Evolutionary conservation across 1,140 invertebrate species (phyloP).

Genomic region (Lasioglossum baleicum): DNA sequence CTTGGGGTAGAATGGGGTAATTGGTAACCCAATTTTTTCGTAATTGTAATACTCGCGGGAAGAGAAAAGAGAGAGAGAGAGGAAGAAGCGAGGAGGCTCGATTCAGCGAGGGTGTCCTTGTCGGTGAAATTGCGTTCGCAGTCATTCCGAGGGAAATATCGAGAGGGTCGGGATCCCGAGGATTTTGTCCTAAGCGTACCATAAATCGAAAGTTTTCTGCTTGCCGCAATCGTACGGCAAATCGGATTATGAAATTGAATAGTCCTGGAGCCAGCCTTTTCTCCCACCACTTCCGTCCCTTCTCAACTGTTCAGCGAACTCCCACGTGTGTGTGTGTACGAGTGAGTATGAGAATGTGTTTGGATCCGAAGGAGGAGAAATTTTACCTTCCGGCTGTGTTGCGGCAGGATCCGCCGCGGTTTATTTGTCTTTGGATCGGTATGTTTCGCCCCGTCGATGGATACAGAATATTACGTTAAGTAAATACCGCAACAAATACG

Average conservation of each 20-base stretch:
- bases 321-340: too few species aligned
- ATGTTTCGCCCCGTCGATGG: neutral
- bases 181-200: conserved; percentile 60
- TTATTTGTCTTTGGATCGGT: conserved; percentile 9
- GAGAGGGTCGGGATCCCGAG: conserved; percentile 23
- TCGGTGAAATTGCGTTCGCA: conserved; percentile 48
- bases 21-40: conserved; percentile 32
- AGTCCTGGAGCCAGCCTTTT: conserved; percentile 41
- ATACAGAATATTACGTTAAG: conserved; percentile 14
- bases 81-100: neutral
- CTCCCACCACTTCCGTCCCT: neutral
- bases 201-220: conserved; percentile 68
- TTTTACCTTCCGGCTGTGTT: neutral
- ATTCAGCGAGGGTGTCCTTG: conserved; percentile 38
- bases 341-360: too few species aligned
- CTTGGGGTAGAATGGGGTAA: neutral
- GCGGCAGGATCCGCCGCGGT: neutral
- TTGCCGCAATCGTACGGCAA: conserved; percentile 62
- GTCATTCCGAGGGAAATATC: conserved; percentile 43
- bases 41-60: conserved; percentile 26
- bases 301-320: too few species aligned
- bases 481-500: conserved; percentile 15
- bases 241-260: conserved; percentile 70
- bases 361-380: neutral
- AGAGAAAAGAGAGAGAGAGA: neutral